Conservation (phyloP, 2,888 invertebrate species). For the Sabellastarte sp. region DNA sequence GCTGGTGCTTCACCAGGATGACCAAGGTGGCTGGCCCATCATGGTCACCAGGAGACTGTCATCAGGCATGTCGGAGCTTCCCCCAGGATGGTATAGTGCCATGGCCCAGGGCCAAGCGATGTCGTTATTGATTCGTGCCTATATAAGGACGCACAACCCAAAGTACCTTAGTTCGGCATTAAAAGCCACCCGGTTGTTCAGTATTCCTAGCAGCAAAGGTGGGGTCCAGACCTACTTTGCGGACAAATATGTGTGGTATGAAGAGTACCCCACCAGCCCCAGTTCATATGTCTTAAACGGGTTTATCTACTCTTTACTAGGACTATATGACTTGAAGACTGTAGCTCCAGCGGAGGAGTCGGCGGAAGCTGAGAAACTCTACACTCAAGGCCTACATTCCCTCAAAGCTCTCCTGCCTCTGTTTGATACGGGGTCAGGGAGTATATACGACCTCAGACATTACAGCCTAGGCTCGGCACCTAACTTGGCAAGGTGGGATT, state of each 20-base stretch:
- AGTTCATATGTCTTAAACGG: conserved; percentile 92
- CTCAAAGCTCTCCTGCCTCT: conserved; percentile 83
- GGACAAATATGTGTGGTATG: conserved; percentile 88
- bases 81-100: conserved; percentile 91
- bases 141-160: conserved; percentile 68
- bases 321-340: conserved; percentile 89
- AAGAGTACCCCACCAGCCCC: conserved; percentile 96
- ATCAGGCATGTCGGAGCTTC: conserved; percentile 74
- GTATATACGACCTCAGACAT: conserved; percentile 93
- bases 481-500: conserved; percentile 97
- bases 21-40: conserved; percentile 90
- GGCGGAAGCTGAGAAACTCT: conserved; percentile 65
- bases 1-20: conserved; percentile 84
- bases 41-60: conserved; percentile 67
- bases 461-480: conserved; percentile 69
- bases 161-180: conserved; percentile 78
- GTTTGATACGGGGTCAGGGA: conserved; percentile 90
- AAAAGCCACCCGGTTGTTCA: conserved; percentile 76
- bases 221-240: conserved; percentile 66
- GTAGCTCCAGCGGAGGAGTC: conserved; percentile 64
- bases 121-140: conserved; percentile 89
- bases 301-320: conserved; percentile 94
- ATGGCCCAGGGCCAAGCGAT: conserved; percentile 97
- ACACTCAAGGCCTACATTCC: conserved; percentile 64
- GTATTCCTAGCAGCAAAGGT: conserved; percentile 47